Evolutionary conservation across 2,113 vertebrate genomes (phyloP).

Genomic region (Thoracochromis brauschi): DNA sequence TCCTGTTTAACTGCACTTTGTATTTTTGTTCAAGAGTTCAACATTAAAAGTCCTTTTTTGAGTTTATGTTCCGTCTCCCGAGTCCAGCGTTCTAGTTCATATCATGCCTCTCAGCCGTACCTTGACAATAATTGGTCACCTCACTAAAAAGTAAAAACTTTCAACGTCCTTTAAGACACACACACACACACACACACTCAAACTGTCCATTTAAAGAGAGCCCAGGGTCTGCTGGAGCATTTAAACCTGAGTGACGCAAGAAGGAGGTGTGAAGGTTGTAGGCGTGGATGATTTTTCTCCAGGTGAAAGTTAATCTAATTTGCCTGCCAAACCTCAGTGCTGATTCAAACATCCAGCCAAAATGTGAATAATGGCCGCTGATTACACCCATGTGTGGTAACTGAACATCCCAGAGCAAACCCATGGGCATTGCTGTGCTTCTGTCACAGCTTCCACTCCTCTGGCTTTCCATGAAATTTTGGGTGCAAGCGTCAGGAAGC

Average conservation of each 20-base stretch:
- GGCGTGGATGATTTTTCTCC: background rate
- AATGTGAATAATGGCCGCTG: background rate
- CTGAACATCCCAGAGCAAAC: background rate
- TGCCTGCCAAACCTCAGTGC: background rate
- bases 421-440: background rate
- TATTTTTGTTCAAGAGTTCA: background rate
- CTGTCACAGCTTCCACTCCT: background rate
- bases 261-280: background rate
- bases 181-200: background rate
- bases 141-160: background rate
- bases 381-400: background rate
- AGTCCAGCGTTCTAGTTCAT: background rate
- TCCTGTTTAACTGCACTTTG: background rate
- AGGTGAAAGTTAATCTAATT: background rate
- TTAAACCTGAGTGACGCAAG: background rate
- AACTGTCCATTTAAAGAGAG: background rate
- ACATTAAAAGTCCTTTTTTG: background rate
- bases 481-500: background rate
- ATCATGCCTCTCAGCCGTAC: background rate
- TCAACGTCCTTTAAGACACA: background rate
- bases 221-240: background rate
- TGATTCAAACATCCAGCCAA: background rate
- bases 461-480: background rate
- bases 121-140: background rate
- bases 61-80: background rate